phyloP scores from a whole-genome alignment of 2,113 vertebrate species.

The Australoheros scitulus region DNA sequence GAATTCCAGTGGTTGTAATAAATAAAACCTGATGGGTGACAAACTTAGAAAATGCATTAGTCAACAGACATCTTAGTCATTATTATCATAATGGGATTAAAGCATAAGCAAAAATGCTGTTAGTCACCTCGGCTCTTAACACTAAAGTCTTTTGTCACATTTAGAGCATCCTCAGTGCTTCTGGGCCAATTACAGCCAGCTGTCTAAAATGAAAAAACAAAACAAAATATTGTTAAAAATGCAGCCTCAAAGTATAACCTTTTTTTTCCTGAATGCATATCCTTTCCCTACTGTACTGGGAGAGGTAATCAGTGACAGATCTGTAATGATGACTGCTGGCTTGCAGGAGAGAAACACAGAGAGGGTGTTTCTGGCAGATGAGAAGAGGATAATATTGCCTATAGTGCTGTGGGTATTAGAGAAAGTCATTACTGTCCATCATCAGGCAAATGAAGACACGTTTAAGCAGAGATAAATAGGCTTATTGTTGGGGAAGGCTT shows the following conservation, averaged over 20 bases:
- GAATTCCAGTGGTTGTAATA: background rate
- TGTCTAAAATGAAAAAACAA: background rate
- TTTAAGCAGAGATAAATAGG: constrained; percentile 67
- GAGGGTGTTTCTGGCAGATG: constrained; percentile 23
- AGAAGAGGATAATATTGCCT: constrained; percentile 40
- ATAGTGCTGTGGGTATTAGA: constrained; percentile 38
- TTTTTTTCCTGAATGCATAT: background rate
- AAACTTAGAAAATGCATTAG: background rate
- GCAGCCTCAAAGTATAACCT: background rate
- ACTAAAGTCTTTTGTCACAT: background rate
- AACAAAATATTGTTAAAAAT: constrained; percentile 22
- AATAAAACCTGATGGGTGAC: background rate
- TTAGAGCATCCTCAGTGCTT: background rate
- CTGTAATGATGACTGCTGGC: constrained; percentile 37
- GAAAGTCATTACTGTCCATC: constrained; percentile 68
- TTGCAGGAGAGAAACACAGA: background rate
- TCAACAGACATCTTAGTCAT: background rate
- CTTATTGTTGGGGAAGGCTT: constrained; percentile 57
- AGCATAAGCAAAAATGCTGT: background rate
- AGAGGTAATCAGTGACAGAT: constrained; percentile 39
- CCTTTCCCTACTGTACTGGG: background rate
- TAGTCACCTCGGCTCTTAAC: background rate
- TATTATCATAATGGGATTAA: background rate
- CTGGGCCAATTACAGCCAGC: background rate
- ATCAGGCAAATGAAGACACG: constrained; percentile 54